These are phyloP conservation scores for Hiodon alosoides DNA, from an alignment of 2,113 vertebrate genomes.

Conservation along the genomic window DNA sequence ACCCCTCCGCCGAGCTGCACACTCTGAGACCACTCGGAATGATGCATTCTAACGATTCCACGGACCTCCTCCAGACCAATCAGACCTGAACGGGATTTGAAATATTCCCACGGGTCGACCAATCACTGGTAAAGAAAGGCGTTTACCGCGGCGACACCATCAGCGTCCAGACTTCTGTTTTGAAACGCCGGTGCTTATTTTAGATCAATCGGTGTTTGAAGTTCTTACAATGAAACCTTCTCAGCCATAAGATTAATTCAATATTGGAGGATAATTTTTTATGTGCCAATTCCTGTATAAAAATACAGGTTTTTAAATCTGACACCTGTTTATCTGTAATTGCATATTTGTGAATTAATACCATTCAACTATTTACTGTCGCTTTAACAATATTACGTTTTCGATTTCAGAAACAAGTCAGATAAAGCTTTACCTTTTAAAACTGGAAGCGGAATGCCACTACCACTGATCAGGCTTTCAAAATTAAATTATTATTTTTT, in stretches of 20 bases:
- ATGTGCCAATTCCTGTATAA: background rate
- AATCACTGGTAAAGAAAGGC: conserved; percentile 15
- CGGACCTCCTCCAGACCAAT: conserved; percentile 19
- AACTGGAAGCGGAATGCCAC: no score
- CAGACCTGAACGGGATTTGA: conserved; percentile 1
- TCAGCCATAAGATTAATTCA: background rate
- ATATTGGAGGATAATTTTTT: background rate
- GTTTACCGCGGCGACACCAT: conserved; percentile 34
- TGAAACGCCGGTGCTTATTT: conserved; percentile 15
- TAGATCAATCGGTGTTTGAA: background rate
- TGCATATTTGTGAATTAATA: no score
- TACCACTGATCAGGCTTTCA: no score
- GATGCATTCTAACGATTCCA: conserved; percentile 3
- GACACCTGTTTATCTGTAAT: no score
- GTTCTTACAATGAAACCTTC: background rate
- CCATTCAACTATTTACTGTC: no score
- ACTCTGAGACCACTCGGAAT: conserved; percentile 14
- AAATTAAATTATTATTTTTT: no score
- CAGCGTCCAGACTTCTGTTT: conserved; percentile 26
- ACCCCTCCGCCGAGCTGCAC: conserved; percentile 13
- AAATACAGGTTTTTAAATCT: no score
- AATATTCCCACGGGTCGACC: conserved; percentile 18
- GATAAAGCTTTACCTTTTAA: no score
- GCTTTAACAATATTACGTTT: no score
- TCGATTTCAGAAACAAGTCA: no score